Evolutionary conservation across 2,113 vertebrate species (phyloP).

Genomic region (Melanocharis versteri): DNA sequence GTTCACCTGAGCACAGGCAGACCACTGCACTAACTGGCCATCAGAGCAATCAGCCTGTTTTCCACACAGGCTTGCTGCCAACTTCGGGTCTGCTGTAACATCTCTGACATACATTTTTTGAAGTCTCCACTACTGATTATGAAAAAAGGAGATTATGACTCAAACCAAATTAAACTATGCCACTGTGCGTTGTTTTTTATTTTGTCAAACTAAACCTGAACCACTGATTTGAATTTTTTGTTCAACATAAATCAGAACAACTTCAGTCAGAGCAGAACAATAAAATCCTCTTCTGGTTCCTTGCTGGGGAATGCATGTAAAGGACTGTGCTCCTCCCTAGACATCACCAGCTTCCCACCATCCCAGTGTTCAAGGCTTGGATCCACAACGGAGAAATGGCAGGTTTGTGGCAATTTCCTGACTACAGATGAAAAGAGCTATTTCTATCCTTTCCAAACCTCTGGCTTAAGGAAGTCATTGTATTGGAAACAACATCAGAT

Average conservation of each 20-base stretch:
- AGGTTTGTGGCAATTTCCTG: not conserved
- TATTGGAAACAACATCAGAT: not conserved
- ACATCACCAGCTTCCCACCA: not conserved
- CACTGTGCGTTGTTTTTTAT: not conserved
- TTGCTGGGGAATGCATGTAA: not conserved
- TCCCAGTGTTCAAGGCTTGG: not conserved
- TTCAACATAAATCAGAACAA: not conserved
- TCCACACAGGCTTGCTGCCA: not conserved
- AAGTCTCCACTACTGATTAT: not conserved
- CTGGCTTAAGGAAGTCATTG: not conserved
- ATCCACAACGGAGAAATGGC: no score
- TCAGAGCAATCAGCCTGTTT: no score
- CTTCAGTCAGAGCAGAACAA: not conserved
- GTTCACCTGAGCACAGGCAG: not conserved
- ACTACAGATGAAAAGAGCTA: not conserved
- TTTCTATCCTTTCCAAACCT: not conserved
- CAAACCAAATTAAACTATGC: not conserved
- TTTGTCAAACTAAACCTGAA: not conserved
- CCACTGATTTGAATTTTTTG: not conserved
- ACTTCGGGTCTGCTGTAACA: accelerated
- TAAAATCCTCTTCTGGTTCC: not conserved
- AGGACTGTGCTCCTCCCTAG: not conserved
- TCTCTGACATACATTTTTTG: no score
- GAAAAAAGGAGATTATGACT: not conserved
- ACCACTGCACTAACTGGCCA: not conserved